Base-by-base conservation (phyloP, 2,797 vertebrate species). In the Semaprochilodus insignis region DNA sequence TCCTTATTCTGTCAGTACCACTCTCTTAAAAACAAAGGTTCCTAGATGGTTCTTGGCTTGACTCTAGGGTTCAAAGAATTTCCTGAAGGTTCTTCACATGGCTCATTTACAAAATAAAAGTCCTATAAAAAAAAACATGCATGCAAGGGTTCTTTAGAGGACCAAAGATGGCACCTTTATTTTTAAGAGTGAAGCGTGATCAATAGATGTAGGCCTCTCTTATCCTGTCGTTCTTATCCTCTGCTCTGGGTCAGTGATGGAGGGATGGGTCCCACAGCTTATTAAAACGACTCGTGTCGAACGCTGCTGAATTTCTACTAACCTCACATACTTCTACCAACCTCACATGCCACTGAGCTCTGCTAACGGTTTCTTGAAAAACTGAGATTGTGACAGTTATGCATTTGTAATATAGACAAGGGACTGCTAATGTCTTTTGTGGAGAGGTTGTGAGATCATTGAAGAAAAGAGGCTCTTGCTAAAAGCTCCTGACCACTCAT, bases 261-360 rank as follows among this genome's bases (percentile, higher is more conserved):
- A 73, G 55, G 40, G 62, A 72, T 59, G 69, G 69, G 70, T 84
- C 84, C 82, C 59, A 70, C 80, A 80, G 83, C 82, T 84, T 83
- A 74, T 75, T 67, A 71, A 84, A 83, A 54, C 48, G 74, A 72
- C 82, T 82, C 67, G 67, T 62, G 19, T 40, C 7, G 60, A 85
- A 81, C 80, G 60, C 84, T 85, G 85, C 88, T 88, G 75, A 87
- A 81, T 82, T 85, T 74, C 73, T 73, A n/a, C 82, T 84, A 83
- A 82, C 85, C 83, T 87, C 83, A 78, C 84, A 79, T 34, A 52
- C 74, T 75, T 44, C 69, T 69, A 11, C 81, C 81, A 83, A 85
- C 86, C 85, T 89, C 86, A 83, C 87, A 83, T 48, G 65, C 82
- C 82, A 80, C 85, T 83, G 82, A 87, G 79, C 70, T 88, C 74